These are phyloP conservation scores for Dinothrombium tinctorium DNA, from an alignment of 1,140 invertebrate species.

Conservation along the genomic window DNA sequence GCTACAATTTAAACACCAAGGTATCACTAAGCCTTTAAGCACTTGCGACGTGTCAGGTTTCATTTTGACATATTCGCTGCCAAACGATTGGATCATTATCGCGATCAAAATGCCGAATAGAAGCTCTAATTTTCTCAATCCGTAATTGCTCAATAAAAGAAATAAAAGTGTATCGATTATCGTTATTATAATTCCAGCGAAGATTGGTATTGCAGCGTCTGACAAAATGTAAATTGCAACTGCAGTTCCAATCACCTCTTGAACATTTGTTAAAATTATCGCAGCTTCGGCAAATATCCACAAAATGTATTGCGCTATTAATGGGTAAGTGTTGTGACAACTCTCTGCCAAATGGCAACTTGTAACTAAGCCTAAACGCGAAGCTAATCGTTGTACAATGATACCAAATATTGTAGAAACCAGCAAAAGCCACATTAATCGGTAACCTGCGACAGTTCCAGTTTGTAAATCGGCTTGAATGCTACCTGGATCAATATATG, in stretches of 20 bases:
- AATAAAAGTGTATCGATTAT: conserved; percentile 79
- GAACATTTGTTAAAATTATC: conserved; percentile 80
- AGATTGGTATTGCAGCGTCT: conserved; percentile 59
- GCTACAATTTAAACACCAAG: conserved; percentile 48
- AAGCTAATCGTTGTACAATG: conserved; percentile 58
- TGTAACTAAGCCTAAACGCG: conserved; percentile 55
- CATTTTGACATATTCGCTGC: conserved; percentile 59
- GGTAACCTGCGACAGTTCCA: conserved; percentile 47
- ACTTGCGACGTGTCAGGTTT: conserved; percentile 43
- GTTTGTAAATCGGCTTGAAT: conserved; percentile 74
- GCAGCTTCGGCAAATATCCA: conserved; percentile 87
- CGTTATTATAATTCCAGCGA: conserved; percentile 62
- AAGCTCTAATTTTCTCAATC: conserved; percentile 59
- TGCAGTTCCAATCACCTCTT: conserved; percentile 74
- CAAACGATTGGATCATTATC: conserved; percentile 66
- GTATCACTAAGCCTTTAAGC: conserved; percentile 51
- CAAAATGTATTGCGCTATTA: conserved; percentile 44
- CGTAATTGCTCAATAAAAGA: conserved; percentile 67
- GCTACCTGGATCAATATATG: conserved; percentile 75
- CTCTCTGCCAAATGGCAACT: conserved; percentile 58
- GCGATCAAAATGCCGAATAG: conserved; percentile 62
- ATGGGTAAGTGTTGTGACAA: conserved; percentile 51
- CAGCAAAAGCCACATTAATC: conserved; percentile 71
- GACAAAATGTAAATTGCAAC: conserved; percentile 67
- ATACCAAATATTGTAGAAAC: conserved; percentile 61